Percentiles rank a stretch among this genome's conserved stretches.
These are phyloP conservation scores for Nylanderia fulva DNA, from an alignment of 1,140 invertebrate genomes.

Conservation along the genomic window DNA sequence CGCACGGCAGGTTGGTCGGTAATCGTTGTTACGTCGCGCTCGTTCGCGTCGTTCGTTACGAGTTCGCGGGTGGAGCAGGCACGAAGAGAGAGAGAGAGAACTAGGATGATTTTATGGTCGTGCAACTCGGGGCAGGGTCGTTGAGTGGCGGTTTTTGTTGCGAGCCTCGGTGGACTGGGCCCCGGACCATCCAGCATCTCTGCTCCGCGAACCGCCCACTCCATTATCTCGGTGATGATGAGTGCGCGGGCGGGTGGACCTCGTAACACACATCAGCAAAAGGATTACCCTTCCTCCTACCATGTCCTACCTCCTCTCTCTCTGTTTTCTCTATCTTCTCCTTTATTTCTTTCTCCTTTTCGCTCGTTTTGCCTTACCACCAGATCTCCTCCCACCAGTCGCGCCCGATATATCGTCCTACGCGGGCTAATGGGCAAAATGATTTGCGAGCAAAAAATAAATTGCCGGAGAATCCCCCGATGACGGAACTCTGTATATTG, in stretches of 20 bases:
- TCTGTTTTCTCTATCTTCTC: background rate
- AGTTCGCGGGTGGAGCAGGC: conserved; percentile 31
- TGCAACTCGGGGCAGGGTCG: conserved; percentile 76
- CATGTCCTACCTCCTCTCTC: conserved; percentile 52
- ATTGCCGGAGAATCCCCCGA: conserved; percentile 73
- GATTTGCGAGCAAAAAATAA: conserved; percentile 83
- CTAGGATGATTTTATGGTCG: conserved; percentile 83
- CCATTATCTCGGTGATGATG: conserved; percentile 85
- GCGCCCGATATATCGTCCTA: conserved; percentile 66
- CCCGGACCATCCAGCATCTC: conserved; percentile 78
- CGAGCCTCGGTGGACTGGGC: conserved; percentile 75
- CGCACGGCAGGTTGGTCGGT: conserved; percentile 41
- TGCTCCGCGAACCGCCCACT: conserved; percentile 83
- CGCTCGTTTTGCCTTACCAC: conserved; percentile 55
- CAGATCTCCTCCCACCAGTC: conserved; percentile 66
- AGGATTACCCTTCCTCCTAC: conserved; percentile 79
- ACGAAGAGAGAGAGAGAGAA: conserved; percentile 63
- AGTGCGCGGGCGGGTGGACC: conserved; percentile 83
- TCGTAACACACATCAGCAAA: conserved; percentile 83
- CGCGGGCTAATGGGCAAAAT: conserved; percentile 82
- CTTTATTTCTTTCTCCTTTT: conserved; percentile 11
- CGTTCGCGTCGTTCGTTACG: conserved; percentile 57
- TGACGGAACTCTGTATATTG: conserved; percentile 69
- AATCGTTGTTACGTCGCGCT: conserved; percentile 62
- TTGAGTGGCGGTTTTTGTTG: conserved; percentile 83